Conservation (phyloP, 1,140 invertebrate genomes). For the Hylaeus volcanicus region DNA sequence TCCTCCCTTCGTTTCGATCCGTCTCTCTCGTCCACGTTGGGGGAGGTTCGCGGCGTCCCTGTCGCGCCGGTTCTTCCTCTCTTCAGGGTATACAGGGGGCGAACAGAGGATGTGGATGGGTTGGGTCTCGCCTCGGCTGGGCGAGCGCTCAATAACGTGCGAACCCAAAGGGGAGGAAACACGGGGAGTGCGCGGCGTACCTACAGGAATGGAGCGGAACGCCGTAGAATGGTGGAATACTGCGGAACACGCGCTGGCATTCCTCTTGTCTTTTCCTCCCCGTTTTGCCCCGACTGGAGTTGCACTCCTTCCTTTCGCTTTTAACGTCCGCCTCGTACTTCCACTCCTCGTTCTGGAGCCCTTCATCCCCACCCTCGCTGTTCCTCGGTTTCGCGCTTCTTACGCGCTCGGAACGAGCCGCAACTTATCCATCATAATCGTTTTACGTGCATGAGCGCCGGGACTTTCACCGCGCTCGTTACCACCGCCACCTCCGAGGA, state of each 20-base stretch:
- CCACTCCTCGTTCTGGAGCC: background rate
- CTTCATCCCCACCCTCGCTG: background rate
- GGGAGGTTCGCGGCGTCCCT: conserved; percentile 25
- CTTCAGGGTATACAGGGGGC: conserved; percentile 66
- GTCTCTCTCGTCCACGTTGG: conserved; percentile 33
- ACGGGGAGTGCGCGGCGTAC: conserved; percentile 69
- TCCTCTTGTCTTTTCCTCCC: conserved; percentile 40
- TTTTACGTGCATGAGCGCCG: conserved; percentile 67
- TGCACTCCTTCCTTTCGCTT: conserved; percentile 19
- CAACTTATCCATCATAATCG: conserved; percentile 73
- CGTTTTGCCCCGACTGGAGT: background rate
- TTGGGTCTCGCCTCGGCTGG: conserved; percentile 79
- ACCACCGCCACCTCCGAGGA: conserved; percentile 30
- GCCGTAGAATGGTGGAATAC: conserved; percentile 70
- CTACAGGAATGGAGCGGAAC: conserved; percentile 73
- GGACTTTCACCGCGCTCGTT: conserved; percentile 60
- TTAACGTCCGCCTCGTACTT: background rate
- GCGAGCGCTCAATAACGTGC: conserved; percentile 82
- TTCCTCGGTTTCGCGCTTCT: conserved; percentile 51
- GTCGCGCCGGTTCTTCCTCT: conserved; percentile 55
- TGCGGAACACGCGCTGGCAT: conserved; percentile 62
- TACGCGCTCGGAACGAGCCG: conserved; percentile 65
- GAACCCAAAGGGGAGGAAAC: conserved; percentile 80
- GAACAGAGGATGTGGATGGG: conserved; percentile 78
- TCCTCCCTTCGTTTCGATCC: conserved; percentile 23